Conservation (phyloP, 1,140 invertebrate genomes). For the Cardiocondyla obscurior region DNA sequence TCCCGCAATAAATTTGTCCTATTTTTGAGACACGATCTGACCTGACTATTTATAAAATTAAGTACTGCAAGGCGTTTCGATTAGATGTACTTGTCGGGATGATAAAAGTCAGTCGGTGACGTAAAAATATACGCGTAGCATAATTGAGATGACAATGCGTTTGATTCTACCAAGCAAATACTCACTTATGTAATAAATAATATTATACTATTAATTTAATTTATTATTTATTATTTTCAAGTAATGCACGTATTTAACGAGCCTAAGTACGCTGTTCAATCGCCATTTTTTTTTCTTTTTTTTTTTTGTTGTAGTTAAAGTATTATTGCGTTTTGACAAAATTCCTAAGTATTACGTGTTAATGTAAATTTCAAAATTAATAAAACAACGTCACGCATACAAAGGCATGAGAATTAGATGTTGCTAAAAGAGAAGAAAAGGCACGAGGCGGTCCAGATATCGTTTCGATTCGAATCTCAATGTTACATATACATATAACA, state of each 20-base stretch:
- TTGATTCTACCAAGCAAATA: background rate
- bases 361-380: background rate
- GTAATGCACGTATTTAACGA: background rate
- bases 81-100: background rate
- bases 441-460: background rate
- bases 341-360: background rate
- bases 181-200: background rate
- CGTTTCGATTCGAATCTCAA: background rate
- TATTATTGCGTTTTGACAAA: background rate
- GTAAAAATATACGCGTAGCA: background rate
- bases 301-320: background rate
- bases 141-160: background rate
- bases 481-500: background rate
- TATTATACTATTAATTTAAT: background rate
- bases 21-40: background rate
- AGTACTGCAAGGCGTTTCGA: background rate
- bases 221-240: slow-evolving; percentile 4
- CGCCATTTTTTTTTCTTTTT: background rate
- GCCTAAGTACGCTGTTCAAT: background rate
- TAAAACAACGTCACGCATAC: background rate
- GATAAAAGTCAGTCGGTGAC: background rate
- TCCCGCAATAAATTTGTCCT: background rate
- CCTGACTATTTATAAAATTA: background rate
- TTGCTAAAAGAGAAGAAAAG: background rate
- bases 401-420: background rate